Conservation (phyloP, 2,888 invertebrate genomes). For the Deilephila elpenor region DNA sequence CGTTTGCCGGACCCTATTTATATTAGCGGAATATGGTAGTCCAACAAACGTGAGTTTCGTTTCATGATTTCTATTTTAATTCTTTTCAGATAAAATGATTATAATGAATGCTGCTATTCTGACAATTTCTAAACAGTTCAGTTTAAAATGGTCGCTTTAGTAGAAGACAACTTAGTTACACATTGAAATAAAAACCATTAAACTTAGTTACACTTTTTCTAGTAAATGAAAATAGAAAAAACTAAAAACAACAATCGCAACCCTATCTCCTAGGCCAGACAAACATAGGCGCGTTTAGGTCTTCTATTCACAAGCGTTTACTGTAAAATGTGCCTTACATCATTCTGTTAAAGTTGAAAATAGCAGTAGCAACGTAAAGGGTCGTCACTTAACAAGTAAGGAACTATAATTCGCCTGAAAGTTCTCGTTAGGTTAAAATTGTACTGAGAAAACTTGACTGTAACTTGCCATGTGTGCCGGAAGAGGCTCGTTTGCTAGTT, state of each 20-base stretch:
- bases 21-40: too few relatives aligned
- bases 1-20: too few relatives aligned
- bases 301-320: neutral
- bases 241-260: neutral
- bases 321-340: neutral
- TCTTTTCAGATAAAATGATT: too few relatives aligned
- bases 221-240: neutral
- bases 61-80: too few relatives aligned
- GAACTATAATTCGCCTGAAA: conserved; percentile 15
- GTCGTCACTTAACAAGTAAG: conserved; percentile 17
- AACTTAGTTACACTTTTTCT: neutral
- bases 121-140: too few relatives aligned
- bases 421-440: conserved; percentile 3
- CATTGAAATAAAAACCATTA: too few relatives aligned
- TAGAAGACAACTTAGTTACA: too few relatives aligned
- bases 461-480: neutral
- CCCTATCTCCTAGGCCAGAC: neutral
- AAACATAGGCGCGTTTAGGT: conserved; percentile 3
- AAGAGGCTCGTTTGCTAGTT: neutral
- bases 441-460: neutral
- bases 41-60: too few relatives aligned
- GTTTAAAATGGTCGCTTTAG: too few relatives aligned
- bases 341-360: neutral
- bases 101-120: too few relatives aligned
- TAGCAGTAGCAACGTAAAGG: neutral